Conservation (phyloP, 2,113 vertebrate genomes). For the Barnardius zonarius region DNA sequence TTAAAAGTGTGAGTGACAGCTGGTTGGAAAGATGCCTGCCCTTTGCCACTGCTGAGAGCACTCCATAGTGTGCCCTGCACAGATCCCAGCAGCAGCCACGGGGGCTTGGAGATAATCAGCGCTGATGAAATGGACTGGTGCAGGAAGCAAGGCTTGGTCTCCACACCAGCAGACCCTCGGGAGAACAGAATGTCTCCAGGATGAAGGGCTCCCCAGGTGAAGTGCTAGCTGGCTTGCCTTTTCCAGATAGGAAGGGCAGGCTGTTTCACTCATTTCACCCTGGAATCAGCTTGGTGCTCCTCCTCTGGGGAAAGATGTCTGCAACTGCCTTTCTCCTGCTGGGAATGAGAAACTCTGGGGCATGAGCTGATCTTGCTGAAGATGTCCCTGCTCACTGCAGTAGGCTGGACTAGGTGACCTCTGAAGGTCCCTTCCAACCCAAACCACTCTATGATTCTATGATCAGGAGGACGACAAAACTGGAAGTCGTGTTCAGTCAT, state of each 20-base stretch:
- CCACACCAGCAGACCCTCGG: not conserved
- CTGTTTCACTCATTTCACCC: not conserved
- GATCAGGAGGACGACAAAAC: not conserved
- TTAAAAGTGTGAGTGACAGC: no score
- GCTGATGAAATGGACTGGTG: accelerated
- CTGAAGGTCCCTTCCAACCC: not conserved
- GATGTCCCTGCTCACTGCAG: not conserved
- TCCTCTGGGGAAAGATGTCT: not conserved
- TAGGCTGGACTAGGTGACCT: not conserved
- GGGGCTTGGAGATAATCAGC: not conserved
- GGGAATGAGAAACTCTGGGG: not conserved
- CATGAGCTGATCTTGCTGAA: not conserved
- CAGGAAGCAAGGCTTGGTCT: not conserved
- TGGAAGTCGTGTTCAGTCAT: not conserved
- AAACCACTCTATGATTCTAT: not conserved
- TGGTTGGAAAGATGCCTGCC: not conserved
- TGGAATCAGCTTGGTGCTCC: not conserved
- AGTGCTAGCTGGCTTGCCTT: not conserved
- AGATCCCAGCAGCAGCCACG: not conserved
- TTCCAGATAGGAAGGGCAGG: not conserved
- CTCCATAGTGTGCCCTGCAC: not conserved
- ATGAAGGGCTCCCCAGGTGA: not conserved
- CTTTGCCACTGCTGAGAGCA: not conserved
- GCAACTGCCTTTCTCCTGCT: not conserved
- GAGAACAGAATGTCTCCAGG: not conserved